These are phyloP conservation scores for Sakesphorus luctuosus DNA, from an alignment of 2,113 vertebrate species.

Conservation along the genomic window DNA sequence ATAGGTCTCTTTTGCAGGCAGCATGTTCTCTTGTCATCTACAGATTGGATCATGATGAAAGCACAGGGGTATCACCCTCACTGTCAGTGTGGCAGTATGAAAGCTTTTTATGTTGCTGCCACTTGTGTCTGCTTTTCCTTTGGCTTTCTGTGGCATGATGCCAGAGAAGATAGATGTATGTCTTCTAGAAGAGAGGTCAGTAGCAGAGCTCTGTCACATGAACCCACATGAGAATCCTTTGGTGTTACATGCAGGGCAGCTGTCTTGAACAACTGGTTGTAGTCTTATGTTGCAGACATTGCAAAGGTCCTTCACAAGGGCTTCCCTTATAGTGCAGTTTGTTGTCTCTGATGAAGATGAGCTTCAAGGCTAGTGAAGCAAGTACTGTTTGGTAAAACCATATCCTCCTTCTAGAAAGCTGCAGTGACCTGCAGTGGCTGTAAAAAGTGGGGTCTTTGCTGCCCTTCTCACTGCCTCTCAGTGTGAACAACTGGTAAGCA, in stretches of 20 bases:
- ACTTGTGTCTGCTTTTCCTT: background rate
- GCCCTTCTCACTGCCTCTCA: background rate
- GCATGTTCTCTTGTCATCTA: background rate
- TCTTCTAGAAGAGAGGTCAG: background rate
- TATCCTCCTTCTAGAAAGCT: background rate
- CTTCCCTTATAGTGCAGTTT: background rate
- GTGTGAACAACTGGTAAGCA: background rate
- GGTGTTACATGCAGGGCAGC: background rate
- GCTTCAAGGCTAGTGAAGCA: background rate
- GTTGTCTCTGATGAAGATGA: background rate
- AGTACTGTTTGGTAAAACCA: background rate
- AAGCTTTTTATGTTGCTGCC: background rate
- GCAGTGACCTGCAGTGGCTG: background rate
- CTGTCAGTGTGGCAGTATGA: background rate
- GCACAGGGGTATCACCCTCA: background rate
- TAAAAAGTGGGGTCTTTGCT: background rate
- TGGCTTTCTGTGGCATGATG: background rate
- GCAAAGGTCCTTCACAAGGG: background rate
- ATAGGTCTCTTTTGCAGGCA: background rate
- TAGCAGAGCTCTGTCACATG: background rate
- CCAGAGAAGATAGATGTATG: background rate
- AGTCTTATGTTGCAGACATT: accelerated
- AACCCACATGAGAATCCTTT: background rate
- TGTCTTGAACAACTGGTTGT: background rate
- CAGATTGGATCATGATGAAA: background rate